Evolutionary conservation across 2,797 vertebrate genomes (phyloP).

Genomic region (Micrastur ruficollis): DNA sequence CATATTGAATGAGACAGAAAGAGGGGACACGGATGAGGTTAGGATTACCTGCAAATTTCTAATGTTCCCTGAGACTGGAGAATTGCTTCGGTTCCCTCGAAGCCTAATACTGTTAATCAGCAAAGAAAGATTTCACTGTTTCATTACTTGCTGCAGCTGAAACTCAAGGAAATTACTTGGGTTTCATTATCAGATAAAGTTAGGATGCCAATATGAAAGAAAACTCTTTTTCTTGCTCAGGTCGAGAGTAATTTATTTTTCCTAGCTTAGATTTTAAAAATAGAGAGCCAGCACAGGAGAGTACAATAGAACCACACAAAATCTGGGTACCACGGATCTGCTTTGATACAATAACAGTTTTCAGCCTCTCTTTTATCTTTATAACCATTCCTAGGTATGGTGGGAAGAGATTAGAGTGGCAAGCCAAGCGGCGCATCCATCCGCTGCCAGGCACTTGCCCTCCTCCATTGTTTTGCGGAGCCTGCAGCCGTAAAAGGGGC

Average conservation of each 20-base stretch:
- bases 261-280: constrained; percentile 35
- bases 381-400: not conserved
- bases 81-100: constrained; percentile 11
- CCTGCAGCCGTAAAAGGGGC: not conserved
- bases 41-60: constrained; percentile 35
- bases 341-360: constrained; percentile 30
- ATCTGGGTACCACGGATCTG: not conserved
- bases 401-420: constrained; percentile 27
- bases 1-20: not conserved
- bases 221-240: constrained; percentile 30
- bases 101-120: constrained; percentile 48
- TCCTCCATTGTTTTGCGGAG: not conserved
- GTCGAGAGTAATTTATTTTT: constrained; percentile 51
- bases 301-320: not conserved
- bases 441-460: not conserved
- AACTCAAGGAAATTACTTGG: constrained; percentile 58
- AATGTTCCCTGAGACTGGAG: not conserved
- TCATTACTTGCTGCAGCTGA: constrained; percentile 43
- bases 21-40: not conserved
- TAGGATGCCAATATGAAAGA: constrained; percentile 47
- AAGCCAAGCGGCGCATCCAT: not conserved
- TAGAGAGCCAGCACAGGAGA: not conserved
- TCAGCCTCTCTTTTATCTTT: constrained; percentile 40
- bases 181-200: constrained; percentile 63
- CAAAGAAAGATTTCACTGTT: constrained; percentile 39